These are phyloP conservation scores for Panopea generosa DNA, from an alignment of 2,888 invertebrate species.

Conservation along the genomic window DNA sequence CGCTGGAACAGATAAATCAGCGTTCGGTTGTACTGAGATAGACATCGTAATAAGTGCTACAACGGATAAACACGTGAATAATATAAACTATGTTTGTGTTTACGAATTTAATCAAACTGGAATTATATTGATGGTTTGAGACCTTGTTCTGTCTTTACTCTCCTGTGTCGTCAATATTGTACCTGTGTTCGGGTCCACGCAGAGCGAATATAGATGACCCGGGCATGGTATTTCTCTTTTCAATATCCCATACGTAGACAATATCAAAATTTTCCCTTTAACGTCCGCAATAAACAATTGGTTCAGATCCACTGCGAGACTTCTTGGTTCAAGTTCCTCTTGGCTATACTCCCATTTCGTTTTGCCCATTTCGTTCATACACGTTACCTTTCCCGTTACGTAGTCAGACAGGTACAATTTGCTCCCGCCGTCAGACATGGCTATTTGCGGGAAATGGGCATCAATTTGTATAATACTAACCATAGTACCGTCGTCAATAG, in stretches of 20 bases:
- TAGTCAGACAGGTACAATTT: slow-evolving; percentile 55
- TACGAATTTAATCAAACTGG: slow-evolving; percentile 21
- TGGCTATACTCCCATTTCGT: slow-evolving; percentile 50
- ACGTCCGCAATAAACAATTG: slow-evolving; percentile 54
- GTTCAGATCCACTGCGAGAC: slow-evolving; percentile 54
- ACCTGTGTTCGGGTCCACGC: slow-evolving; percentile 48
- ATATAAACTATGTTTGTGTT: too few species aligned
- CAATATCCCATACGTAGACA: slow-evolving; percentile 61
- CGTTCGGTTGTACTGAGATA: too few species aligned
- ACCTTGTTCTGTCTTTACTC: slow-evolving; percentile 44
- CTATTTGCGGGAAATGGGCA: slow-evolving; percentile 56
- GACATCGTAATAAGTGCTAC: too few species aligned
- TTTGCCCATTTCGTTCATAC: slow-evolving; percentile 51
- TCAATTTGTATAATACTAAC: slow-evolving; percentile 47
- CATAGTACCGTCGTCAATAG: slow-evolving; percentile 31
- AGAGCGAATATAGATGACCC: slow-evolving; percentile 42
- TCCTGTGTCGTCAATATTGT: slow-evolving; percentile 51
- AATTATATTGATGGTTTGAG: slow-evolving; percentile 45
- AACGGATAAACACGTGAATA: too few species aligned
- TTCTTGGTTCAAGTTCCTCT: slow-evolving; percentile 46
- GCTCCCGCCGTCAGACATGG: slow-evolving; percentile 52
- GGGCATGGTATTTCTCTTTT: slow-evolving; percentile 46
- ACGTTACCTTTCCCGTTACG: slow-evolving; percentile 47
- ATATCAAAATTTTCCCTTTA: slow-evolving; percentile 40
- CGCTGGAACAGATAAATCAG: too few species aligned